Evolutionary conservation across 2,888 invertebrate species (phyloP).

Genomic region (Dicyrtoma fusca): DNA sequence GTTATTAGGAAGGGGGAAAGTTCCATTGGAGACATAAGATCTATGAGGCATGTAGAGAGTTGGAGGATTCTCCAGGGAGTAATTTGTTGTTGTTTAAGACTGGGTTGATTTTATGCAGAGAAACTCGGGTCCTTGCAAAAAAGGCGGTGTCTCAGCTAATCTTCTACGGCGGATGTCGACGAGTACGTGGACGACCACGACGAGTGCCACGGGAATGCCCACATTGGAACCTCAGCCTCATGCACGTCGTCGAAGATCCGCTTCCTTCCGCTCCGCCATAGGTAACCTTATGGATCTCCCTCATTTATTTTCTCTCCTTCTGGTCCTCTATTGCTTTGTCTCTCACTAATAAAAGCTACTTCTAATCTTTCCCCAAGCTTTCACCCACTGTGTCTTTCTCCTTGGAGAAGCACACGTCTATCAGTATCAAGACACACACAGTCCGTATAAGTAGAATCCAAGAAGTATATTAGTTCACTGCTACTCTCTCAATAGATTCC

Average conservation of each 20-base stretch:
- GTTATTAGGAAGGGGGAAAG: too few relatives aligned
- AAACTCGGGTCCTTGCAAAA: conserved; percentile 47
- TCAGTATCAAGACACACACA: too few relatives aligned
- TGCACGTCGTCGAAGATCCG: conserved; percentile 59
- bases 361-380: not conserved
- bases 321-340: not conserved
- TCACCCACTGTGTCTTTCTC: too few relatives aligned
- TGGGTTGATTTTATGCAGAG: conserved; percentile 38
- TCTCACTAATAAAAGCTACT: not conserved
- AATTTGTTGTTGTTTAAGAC: too few relatives aligned
- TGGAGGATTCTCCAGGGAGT: not conserved
- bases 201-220: conserved; percentile 65
- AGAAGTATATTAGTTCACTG: too few relatives aligned
- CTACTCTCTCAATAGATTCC: too few relatives aligned
- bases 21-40: too few relatives aligned
- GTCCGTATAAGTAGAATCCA: too few relatives aligned
- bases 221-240: conserved; percentile 65
- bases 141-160: conserved; percentile 55
- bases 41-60: not conserved
- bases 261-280: conserved; percentile 59
- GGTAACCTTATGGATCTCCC: conserved; percentile 51
- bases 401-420: too few relatives aligned
- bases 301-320: conserved; percentile 5
- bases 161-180: conserved; percentile 61
- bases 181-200: conserved; percentile 63